Base-by-base conservation (phyloP, 2,888 invertebrate genomes). In the Lasioglossum pauxillum region DNA sequence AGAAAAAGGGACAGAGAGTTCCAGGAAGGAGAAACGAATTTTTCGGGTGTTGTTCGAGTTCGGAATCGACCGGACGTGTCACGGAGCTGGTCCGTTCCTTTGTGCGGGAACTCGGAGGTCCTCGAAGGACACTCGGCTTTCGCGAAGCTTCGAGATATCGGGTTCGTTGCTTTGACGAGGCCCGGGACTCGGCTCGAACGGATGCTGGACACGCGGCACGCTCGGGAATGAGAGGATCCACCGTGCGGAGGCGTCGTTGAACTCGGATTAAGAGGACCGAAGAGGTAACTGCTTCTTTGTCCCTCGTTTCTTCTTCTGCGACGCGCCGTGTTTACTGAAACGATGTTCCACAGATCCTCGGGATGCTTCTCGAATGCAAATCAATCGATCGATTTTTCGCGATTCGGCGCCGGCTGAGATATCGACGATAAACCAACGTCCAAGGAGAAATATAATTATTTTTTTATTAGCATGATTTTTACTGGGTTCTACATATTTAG, bases 211-310 rank as follows among this genome's bases (percentile, higher is more conserved):
- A 27, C 10, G 44, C 27, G 31, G 16, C n/a, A 16, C 27, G 27
- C 5, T 73, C 53, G 23, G 79, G 79, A 79, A 67, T 76, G 84
- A 84, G 46, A 78, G 46, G 57, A 53, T n/a, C 27, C 27, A 5
- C 19, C 5, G 73, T 2, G 23, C 44, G 49, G 60, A 27, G 53
- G 46, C 60, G 35, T 49, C 46, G 38, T 19, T 57, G 78, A 85
- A 76, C 53, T 72, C 71, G 71, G 27, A 75, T 38, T 46, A 69
- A 75, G 44, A 64, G 53, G 49, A 78, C 49, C 12, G 23, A 10
- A 27, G 8, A 49, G 73, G 85, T 85, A 71, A 85, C 57, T 72
- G 23, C 14, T 23, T n/a, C 16, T 64, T 31, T 31, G 53, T 38
- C 23, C 16, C 8, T 69, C 41, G 38, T 41, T 5, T 71, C n/a